Evolutionary conservation across 2,797 vertebrate genomes (phyloP).

Genomic region (Novumbra hubbsi): DNA sequence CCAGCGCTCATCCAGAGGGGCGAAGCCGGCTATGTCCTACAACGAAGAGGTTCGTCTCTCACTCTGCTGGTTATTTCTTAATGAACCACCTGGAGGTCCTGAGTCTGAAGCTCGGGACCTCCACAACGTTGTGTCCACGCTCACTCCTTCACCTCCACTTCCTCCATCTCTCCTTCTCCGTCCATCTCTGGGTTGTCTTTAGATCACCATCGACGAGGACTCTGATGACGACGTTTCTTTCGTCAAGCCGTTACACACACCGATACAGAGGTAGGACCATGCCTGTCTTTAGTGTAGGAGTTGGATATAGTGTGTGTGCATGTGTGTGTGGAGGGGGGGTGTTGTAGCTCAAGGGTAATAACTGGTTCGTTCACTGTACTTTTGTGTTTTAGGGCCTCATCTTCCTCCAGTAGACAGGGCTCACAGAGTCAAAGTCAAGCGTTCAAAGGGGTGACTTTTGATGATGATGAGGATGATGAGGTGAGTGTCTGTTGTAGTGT

Average conservation of each 20-base stretch:
- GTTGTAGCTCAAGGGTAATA: not conserved
- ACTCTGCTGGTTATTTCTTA: not conserved
- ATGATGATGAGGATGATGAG: constrained; percentile 61
- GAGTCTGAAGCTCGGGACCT: not conserved
- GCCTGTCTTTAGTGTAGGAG: not conserved
- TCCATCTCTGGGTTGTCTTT: not conserved
- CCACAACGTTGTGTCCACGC: too few species aligned
- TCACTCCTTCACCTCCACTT: too few species aligned
- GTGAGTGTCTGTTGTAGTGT: constrained; percentile 35
- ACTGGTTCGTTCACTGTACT: not conserved
- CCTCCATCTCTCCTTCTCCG: not conserved
- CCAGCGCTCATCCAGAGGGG: constrained; percentile 39
- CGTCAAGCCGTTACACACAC: not conserved
- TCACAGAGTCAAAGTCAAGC: constrained; percentile 72
- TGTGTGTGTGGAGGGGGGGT: not conserved
- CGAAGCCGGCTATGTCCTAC: constrained; percentile 31
- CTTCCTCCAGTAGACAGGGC: constrained; percentile 51
- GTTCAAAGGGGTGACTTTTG: constrained; percentile 66
- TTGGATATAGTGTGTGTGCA: not conserved
- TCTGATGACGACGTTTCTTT: constrained; percentile 38
- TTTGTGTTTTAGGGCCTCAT: constrained; percentile 41
- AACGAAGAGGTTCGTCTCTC: constrained; percentile 48
- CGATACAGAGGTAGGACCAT: not conserved
- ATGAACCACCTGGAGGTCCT: too few species aligned
- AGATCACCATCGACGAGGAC: constrained; percentile 51